These are phyloP conservation scores for Gnathonemus longibarbis DNA, from an alignment of 2,113 vertebrate species.

Conservation along the genomic window DNA sequence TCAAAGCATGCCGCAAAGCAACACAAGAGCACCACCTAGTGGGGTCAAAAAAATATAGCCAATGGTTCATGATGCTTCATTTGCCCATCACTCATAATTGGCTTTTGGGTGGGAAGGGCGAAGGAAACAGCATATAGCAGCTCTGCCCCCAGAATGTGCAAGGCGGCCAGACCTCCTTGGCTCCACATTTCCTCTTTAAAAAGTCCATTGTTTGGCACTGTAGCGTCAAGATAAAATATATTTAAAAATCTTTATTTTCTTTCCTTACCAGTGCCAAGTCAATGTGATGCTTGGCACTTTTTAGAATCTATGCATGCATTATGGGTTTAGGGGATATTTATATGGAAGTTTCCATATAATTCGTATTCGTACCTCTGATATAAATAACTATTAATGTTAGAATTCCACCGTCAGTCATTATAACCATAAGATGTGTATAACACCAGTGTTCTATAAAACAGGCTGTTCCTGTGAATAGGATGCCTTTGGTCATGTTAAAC, in stretches of 20 bases:
- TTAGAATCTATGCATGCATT: not conserved
- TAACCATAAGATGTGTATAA: not conserved
- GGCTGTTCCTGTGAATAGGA: not conserved
- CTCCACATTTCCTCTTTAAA: not conserved
- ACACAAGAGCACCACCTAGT: not conserved
- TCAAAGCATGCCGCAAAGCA: not conserved
- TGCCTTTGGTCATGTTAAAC: not conserved
- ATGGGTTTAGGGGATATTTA: not conserved
- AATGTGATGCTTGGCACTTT: constrained; percentile 8
- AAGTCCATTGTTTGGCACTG: not conserved
- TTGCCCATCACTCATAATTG: not conserved
- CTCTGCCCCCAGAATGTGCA: not conserved
- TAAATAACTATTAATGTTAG: not conserved
- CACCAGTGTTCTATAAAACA: not conserved
- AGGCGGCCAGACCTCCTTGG: not conserved
- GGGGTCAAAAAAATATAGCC: not conserved
- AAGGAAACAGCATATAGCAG: not conserved
- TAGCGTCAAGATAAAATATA: not conserved
- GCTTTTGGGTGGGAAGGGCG: not conserved
- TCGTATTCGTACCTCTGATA: not conserved
- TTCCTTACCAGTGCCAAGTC: not conserved
- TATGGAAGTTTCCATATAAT: not conserved
- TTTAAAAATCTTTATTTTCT: not conserved
- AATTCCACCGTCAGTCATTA: not conserved
- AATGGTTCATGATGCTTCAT: not conserved